phyloP scores from a whole-genome alignment of 2,113 vertebrate genomes.

The Anthoscopus minutus region DNA sequence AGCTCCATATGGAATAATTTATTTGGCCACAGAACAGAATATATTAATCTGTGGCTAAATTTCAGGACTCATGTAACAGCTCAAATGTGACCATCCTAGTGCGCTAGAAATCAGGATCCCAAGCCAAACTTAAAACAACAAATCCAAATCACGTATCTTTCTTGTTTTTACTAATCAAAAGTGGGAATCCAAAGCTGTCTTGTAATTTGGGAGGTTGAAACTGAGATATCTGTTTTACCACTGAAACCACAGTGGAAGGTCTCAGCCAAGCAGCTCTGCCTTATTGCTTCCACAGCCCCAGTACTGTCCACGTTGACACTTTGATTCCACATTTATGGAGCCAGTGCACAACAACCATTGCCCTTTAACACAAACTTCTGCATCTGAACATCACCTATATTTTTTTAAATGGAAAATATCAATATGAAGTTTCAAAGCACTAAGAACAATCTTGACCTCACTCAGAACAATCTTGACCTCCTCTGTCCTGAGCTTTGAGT shows the following conservation, averaged over 20 bases:
- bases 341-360: not conserved
- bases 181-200: not conserved
- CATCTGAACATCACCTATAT: not conserved
- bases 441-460: not conserved
- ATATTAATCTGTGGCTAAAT: conserved; percentile 18
- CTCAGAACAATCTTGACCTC: not conserved
- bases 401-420: not conserved
- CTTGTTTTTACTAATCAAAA: not conserved
- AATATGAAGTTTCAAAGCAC: not conserved
- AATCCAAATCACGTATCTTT: conserved; percentile 10
- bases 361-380: not conserved
- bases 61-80: conserved; percentile 24
- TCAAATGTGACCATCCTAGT: not conserved
- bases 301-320: not conserved
- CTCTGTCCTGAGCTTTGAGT: not conserved
- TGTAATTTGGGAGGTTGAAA: not conserved
- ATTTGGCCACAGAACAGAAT: conserved; percentile 14
- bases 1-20: conserved; percentile 44
- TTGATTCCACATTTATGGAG: not conserved
- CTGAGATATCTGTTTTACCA: not conserved
- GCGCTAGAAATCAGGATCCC: not conserved
- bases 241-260: not conserved
- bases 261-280: not conserved
- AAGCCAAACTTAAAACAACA: conserved; percentile 12
- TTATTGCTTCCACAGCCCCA: not conserved